Conservation (phyloP, 2,888 invertebrate genomes). For the Diogma glabrata region DNA sequence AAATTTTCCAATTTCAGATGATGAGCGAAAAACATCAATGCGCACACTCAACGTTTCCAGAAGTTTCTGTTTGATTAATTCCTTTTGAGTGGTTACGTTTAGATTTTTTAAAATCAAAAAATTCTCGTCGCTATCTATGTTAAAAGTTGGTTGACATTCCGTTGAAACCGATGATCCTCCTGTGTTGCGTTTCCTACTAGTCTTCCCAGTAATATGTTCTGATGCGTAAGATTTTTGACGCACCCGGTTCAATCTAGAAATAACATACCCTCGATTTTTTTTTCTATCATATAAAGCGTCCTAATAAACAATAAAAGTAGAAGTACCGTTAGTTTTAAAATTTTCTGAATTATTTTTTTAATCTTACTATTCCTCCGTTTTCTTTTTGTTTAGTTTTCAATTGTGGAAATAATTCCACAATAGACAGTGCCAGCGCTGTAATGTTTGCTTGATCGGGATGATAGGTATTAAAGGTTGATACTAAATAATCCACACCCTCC, state of each 20-base stretch:
- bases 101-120: too few relatives aligned
- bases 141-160: too few relatives aligned
- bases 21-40: neutral
- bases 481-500: neutral
- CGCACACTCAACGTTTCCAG: neutral
- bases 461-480: neutral
- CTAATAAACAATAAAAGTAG: neutral
- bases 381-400: neutral
- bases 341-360: too few relatives aligned
- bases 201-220: too few relatives aligned
- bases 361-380: neutral
- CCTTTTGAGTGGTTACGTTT: neutral
- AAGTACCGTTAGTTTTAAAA: too few relatives aligned
- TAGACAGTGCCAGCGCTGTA: neutral
- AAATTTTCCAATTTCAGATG: neutral
- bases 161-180: too few relatives aligned
- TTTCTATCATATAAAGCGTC: neutral
- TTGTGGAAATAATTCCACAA: neutral
- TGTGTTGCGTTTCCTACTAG: too few relatives aligned
- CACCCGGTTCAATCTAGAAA: too few relatives aligned
- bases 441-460: neutral
- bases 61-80: neutral
- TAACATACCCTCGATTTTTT: neutral
- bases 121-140: too few relatives aligned
- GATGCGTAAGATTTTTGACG: too few relatives aligned